Evolutionary conservation across 2,888 invertebrate species (phyloP).

Genomic region (Hyles lineata): DNA sequence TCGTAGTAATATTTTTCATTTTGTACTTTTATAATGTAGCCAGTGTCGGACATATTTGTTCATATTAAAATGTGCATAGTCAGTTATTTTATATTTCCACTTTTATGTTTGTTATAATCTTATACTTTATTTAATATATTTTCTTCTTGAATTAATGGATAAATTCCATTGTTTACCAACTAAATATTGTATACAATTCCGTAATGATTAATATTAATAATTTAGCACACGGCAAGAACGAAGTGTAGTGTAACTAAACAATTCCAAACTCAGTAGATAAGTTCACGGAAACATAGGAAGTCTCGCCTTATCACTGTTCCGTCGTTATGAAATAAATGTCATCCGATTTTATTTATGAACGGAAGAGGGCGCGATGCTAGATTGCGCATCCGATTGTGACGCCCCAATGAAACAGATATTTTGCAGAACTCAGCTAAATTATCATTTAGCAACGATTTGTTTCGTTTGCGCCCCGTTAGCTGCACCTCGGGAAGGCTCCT

Average conservation of each 20-base stretch:
- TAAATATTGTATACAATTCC: too few species aligned
- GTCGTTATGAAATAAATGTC: conserved; percentile 77
- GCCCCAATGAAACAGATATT: conserved; percentile 74
- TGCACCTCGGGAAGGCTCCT: background rate
- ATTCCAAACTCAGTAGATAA: conserved; percentile 38
- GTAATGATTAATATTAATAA: background rate
- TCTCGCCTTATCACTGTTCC: conserved; percentile 75
- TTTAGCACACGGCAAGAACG: conserved; percentile 1
- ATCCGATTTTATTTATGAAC: conserved; percentile 76
- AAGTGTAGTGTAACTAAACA: conserved; percentile 26
- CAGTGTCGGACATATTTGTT: background rate
- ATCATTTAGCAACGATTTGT: conserved; percentile 73
- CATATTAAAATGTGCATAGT: background rate
- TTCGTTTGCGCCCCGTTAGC: conserved; percentile 63
- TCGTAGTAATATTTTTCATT: background rate
- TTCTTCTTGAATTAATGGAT: background rate
- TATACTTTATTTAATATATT: background rate
- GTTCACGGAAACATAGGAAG: conserved; percentile 57
- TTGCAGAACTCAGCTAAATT: conserved; percentile 67
- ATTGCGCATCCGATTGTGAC: conserved; percentile 71
- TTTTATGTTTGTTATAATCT: too few species aligned
- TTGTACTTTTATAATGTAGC: background rate
- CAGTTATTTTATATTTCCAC: too few species aligned
- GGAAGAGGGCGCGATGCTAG: conserved; percentile 72
- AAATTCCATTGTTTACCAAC: background rate